Base-by-base conservation (phyloP, 2,113 vertebrate species). In the Nesoenas mayeri region DNA sequence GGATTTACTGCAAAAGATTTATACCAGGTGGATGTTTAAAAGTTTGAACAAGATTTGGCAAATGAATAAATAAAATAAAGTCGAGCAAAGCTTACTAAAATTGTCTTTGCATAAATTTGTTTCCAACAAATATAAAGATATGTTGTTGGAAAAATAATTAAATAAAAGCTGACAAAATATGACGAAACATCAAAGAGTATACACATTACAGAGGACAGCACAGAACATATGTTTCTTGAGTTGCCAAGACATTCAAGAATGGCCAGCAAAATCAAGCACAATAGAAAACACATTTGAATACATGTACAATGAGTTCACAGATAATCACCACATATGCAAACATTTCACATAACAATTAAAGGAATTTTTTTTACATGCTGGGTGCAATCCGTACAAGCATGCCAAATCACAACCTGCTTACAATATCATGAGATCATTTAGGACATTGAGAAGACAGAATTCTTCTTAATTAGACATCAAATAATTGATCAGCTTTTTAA, bases 221-320 rank as follows among this genome's bases (percentile, higher is more conserved):
- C 99, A 99, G 98, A 98, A 98, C 98, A 97, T 97, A 97, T 81
- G 98, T 97, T 97, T 98, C 98, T 99, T 99, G 98, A 99, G 98
- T 98, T 99, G 99, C 98, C 98, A 96, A 92, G 98, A 96, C 98
- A 97, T 98, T 97, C 93, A 95, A 96, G 98, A 98, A 98, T 98
- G 98, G 98, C 97, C 97, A 97, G 98, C 98, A 98, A 98, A 98
- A 98, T 99, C 99, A 99, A 99, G 99, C 99, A 98, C 98, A 98
- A 98, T 97, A 97, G 98, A 98, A 99, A 98, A 98, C 98, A 98
- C 98, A 98, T 97, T 97, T 98, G 98, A 95, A 97, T 98, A 99
- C 98, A 98, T 95, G 85, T 98, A 98, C 98, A 98, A 97, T 98
- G 95, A 98, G 97, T 97, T 98, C 98, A 99, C 98, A 98, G 97